Evolutionary conservation across 2,797 vertebrate genomes (phyloP), one percentile per base, ranked within the genome.

Genomic region (Micrastur ruficollis): DNA sequence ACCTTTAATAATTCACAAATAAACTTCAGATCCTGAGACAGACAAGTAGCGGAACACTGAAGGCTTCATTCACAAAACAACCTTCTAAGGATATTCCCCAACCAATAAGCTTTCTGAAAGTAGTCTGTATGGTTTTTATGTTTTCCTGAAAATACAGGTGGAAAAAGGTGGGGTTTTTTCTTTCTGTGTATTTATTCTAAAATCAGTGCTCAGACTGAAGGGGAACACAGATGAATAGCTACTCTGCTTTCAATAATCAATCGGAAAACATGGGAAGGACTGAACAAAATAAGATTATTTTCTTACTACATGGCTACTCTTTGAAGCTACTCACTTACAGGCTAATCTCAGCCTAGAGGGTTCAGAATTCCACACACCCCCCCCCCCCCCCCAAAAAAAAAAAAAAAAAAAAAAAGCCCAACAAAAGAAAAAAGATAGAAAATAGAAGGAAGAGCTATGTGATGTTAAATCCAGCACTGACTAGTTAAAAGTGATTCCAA

Each of bases 121-220:
- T 74, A 74, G 47, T 32, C 31, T 80, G 5, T 9, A 25, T 71
- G 11, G 55, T 81, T 21, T 52, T 66, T 32, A 63, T 68, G 11
- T 17, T 83, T 42, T 44, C 66, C 44, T 80, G 53, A 59, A 82
- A 93, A 78, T 17, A 1, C 8, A 86, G 16, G 20, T 36, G 12
- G 27, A 63, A 65, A 81, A 12, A 59, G 7, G 5, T 19, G 5
- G 2, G 0, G 0, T 8, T n/a, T 44, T 49, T 44, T 29, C 3
- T 44, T 49, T 53, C 12, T 42, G 6, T 46, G 6, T 36, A 53
- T 66, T 49, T 29, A 29, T 62, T 78, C 42, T 32, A 76, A 70
- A 32, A 59, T 11, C 53, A 87, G 31, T 23, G 23, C 12, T 67
- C 6, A 40, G 12, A 67, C 12, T 66, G 29, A 78, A 75, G 22